Evolutionary conservation across 1,140 invertebrate genomes (phyloP).

Genomic region (Asobara japonica): DNA sequence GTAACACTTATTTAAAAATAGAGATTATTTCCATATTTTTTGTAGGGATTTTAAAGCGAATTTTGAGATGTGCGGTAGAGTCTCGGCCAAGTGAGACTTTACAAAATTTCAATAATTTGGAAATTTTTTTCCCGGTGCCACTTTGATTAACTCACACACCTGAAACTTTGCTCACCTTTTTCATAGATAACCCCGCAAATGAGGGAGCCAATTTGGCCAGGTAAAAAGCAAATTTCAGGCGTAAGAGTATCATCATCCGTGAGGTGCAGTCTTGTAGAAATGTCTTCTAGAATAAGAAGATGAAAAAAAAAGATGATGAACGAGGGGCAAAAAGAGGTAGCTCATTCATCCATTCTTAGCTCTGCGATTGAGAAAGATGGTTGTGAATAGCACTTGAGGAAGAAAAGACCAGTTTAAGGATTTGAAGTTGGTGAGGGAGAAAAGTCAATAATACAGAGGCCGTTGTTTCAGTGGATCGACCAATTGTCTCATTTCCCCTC

Average conservation of each 20-base stretch:
- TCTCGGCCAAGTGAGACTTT: not conserved
- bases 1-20: too few relatives aligned
- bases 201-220: slow-evolving; percentile 55
- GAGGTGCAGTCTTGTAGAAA: not conserved
- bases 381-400: slow-evolving; percentile 2
- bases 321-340: not conserved
- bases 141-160: slow-evolving; percentile 63
- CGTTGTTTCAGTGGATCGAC: slow-evolving; percentile 32
- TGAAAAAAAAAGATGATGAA: not conserved
- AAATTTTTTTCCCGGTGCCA: slow-evolving; percentile 7
- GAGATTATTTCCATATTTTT: too few relatives aligned
- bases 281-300: not conserved
- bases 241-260: slow-evolving; percentile 58
- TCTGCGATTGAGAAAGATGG: not conserved
- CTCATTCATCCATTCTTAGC: not conserved
- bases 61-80: not conserved
- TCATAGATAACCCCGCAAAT: slow-evolving; percentile 46
- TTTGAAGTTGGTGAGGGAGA: slow-evolving; percentile 34
- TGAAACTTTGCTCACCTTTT: slow-evolving; percentile 67
- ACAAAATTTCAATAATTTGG: not conserved
- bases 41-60: too few relatives aligned
- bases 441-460: slow-evolving; percentile 44
- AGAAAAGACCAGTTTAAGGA: slow-evolving; percentile 2
- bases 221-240: slow-evolving; percentile 67
- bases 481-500: slow-evolving; percentile 47